Percentiles rank a stretch among this genome's conserved stretches.
These are phyloP conservation scores for Amiota mariae DNA, from an alignment of 2,888 invertebrate genomes.

Conservation along the genomic window DNA sequence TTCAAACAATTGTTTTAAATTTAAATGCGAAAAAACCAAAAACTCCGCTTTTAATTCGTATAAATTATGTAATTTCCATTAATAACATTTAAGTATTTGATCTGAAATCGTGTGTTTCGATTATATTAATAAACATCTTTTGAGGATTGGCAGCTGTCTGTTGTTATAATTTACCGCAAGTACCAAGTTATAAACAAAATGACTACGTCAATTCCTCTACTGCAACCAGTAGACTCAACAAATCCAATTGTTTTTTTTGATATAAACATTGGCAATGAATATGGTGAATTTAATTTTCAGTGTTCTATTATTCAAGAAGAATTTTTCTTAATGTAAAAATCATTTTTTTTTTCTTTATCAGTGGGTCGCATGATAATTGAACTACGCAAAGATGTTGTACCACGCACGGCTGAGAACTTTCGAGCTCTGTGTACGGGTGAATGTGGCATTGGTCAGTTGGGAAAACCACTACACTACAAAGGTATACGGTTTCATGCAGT, in stretches of 20 bases:
- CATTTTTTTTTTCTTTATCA: constrained; percentile 60
- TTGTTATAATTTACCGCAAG: too few relatives aligned
- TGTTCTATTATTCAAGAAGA: not conserved
- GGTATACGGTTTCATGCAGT: constrained; percentile 88
- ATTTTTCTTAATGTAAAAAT: too few relatives aligned
- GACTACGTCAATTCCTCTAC: too few relatives aligned
- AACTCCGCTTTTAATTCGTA: too few relatives aligned
- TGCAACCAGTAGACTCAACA: constrained; percentile 50
- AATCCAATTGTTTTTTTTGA: constrained; percentile 84
- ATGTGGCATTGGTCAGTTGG: constrained; percentile 80
- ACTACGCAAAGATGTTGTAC: constrained; percentile 86
- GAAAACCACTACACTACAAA: constrained; percentile 88
- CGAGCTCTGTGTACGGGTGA: constrained; percentile 94
- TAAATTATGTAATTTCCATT: too few relatives aligned
- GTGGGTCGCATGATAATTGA: constrained; percentile 91
- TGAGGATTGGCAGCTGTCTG: too few relatives aligned
- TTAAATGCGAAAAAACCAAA: too few relatives aligned
- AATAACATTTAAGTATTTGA: too few relatives aligned
- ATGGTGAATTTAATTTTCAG: constrained; percentile 75
- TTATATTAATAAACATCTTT: too few relatives aligned
- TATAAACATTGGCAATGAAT: constrained; percentile 79
- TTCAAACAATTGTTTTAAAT: too few relatives aligned
- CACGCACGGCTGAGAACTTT: constrained; percentile 93
- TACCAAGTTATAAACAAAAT: too few relatives aligned
- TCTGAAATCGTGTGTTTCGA: too few relatives aligned